Evolutionary conservation across 2,113 vertebrate genomes (phyloP), one percentile per base, ranked within the genome.

Genomic region (Gambusia holbrooki): DNA sequence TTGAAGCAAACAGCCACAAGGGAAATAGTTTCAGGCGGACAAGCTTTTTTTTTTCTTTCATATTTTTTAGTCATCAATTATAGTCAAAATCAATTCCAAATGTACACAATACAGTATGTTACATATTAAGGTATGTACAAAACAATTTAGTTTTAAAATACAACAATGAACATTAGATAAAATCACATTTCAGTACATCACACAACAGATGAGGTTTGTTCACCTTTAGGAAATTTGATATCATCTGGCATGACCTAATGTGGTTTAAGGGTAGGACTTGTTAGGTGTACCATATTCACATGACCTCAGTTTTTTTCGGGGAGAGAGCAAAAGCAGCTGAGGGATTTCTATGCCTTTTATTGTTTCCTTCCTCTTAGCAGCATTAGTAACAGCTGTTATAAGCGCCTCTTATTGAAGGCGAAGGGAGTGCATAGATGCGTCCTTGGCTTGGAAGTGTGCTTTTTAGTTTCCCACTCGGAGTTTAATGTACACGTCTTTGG

Each of bases 51-150:
- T 70, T 45, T 37, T 37, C 10, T 37, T 15, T 19, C 73, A 6
- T 70, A 58, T 63, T 70, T 82, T 68, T 76, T 68, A 85, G 88
- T 90, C 87, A 92, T 94, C 93, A 95, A 93, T 95, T 94, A 48
- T 48, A 94, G 93, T 94, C 90, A 94, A 95, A 89, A 95, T 94
- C 95, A 94, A 94, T 94, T 95, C 96, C 95, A 95, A 96, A 96
- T 96, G 95, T 95, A 94, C 95, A 95, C 90, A 95, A 95, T 94
- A 90, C 87, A 97, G 48, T 93, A 96, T 97, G 95, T 96, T 97
- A 97, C 96, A 98, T 85, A 89, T 95, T 82, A 89, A 90, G 94
- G 93, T 96, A 96, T 97, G 95, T 97, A 97, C 95, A 97, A 87
- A 93, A 93, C 93, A 68, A 76, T 3, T 5, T 11, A 35, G 3